phyloP scores from a whole-genome alignment of 2,888 invertebrate genomes.

The Idaea dimidiata region DNA sequence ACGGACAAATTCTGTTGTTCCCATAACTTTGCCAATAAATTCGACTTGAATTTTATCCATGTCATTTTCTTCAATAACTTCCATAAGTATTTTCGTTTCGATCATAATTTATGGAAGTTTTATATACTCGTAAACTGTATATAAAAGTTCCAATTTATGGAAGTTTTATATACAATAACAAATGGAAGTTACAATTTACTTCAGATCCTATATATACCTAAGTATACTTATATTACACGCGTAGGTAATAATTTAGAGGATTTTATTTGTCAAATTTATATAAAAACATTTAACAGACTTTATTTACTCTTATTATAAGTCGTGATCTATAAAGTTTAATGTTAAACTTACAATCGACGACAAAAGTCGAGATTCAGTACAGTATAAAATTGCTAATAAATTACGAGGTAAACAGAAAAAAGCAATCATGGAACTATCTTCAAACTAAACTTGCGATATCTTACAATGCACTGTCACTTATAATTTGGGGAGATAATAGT shows the following conservation, averaged over 20 bases:
- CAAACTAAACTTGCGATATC: too few species aligned
- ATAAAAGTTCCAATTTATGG: too few species aligned
- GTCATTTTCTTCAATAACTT: constrained; percentile 24
- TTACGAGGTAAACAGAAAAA: too few species aligned
- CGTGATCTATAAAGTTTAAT: too few species aligned
- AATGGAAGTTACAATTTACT: constrained; percentile 3
- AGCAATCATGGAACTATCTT: too few species aligned
- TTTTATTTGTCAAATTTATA: too few species aligned
- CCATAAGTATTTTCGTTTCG: constrained; percentile 16
- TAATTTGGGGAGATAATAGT: too few species aligned
- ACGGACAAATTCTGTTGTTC: constrained; percentile 17
- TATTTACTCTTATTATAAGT: too few species aligned
- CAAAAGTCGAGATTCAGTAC: too few species aligned
- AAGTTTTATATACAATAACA: constrained; percentile 10
- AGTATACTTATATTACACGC: background rate
- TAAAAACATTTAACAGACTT: background rate
- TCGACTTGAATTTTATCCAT: constrained; percentile 20
- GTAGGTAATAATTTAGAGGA: background rate
- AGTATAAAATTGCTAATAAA: too few species aligned
- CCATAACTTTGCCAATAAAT: constrained; percentile 25
- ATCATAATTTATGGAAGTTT: constrained; percentile 18
- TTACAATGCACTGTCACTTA: too few species aligned
- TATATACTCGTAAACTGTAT: constrained; percentile 11
- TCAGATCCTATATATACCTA: background rate
- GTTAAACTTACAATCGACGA: too few species aligned